Percentiles rank a stretch among this genome's conserved stretches.
These are phyloP conservation scores for Circaetus gallicus DNA, from an alignment of 2,113 vertebrate genomes.

Conservation along the genomic window DNA sequence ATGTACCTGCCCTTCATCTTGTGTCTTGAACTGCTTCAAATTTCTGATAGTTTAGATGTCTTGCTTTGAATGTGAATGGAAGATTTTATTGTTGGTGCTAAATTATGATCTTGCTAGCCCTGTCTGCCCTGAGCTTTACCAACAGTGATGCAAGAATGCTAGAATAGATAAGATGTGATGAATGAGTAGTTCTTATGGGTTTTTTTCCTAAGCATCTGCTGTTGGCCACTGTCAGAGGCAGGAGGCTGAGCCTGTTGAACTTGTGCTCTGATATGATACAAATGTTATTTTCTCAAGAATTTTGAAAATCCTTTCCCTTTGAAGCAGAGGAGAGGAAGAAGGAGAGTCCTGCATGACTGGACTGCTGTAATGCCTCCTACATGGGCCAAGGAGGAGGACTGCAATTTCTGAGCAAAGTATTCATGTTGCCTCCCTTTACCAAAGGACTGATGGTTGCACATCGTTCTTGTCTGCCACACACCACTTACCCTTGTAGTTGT, in stretches of 20 bases:
- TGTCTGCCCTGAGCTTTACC: not conserved
- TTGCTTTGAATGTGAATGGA: constrained; percentile 31
- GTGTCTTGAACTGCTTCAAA: not conserved
- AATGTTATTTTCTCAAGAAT: not conserved
- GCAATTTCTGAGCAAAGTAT: not conserved
- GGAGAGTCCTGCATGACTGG: not conserved
- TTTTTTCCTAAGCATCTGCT: not conserved
- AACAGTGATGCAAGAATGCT: not conserved
- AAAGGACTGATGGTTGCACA: not conserved
- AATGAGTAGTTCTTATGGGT: not conserved
- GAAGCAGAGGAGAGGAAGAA: not conserved
- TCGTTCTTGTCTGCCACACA: not conserved
- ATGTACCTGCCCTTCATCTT: constrained; percentile 30
- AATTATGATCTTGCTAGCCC: not conserved
- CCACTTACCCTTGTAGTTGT: not conserved
- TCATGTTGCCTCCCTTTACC: not conserved
- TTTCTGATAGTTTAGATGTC: not conserved
- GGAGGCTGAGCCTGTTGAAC: not conserved
- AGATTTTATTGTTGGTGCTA: not conserved
- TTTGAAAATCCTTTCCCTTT: not conserved
- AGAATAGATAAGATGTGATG: constrained; percentile 19
- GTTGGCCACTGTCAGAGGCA: not conserved
- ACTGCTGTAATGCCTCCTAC: not conserved
- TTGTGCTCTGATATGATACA: not conserved
- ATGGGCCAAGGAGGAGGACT: not conserved